phyloP scores from a whole-genome alignment of 1,140 invertebrate species.

The Triops cancriformis region DNA sequence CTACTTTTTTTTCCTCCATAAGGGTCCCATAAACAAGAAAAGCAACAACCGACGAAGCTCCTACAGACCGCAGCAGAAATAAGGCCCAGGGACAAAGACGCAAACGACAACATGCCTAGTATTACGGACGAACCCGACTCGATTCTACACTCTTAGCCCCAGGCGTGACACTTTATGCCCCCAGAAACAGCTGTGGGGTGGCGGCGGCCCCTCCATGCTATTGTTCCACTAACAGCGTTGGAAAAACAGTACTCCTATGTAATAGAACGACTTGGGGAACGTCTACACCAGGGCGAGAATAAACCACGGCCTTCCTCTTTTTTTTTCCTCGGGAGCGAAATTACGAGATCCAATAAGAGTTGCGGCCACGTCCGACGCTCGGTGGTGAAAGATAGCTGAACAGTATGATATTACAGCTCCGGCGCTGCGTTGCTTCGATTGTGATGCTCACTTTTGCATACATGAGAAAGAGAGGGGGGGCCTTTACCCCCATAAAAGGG shows the following conservation, averaged over 20 bases:
- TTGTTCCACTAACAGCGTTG: not conserved
- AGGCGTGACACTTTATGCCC: not conserved
- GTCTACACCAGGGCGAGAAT: not conserved
- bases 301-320: not conserved
- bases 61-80: not conserved
- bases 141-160: not conserved
- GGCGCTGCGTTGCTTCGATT: not conserved
- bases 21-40: not conserved
- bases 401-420: not conserved
- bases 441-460: not conserved
- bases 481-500: not conserved
- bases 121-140: not conserved
- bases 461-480: not conserved
- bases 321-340: not conserved
- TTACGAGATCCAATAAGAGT: conserved; percentile 6
- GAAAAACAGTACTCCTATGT: not conserved
- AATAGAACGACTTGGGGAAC: not conserved
- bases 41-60: not conserved
- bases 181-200: not conserved
- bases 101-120: not conserved
- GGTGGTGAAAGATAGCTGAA: not conserved
- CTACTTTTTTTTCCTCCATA: not conserved
- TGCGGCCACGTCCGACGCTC: not conserved
- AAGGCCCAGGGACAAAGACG: not conserved
- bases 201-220: not conserved